phyloP scores from a whole-genome alignment of 1,140 invertebrate genomes.

The Penaeus chinensis region DNA sequence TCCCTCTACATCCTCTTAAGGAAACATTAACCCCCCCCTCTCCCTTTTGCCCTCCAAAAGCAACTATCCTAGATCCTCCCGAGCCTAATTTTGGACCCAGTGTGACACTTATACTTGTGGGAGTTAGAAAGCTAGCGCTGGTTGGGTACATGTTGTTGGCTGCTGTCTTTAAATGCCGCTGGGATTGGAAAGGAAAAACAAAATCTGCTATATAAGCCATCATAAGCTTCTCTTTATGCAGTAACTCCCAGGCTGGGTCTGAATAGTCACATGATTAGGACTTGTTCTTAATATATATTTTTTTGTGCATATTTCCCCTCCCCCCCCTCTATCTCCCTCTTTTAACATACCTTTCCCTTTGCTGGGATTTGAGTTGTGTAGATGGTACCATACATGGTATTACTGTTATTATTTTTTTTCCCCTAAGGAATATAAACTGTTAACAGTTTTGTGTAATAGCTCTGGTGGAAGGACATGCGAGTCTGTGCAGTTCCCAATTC shows the following conservation, averaged over 20 bases:
- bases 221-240: constrained; percentile 50
- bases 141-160: constrained; percentile 51
- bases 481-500: constrained; percentile 56
- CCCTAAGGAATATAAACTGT: constrained; percentile 47
- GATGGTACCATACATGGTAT: constrained; percentile 29
- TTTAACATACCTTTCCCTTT: not conserved
- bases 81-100: constrained; percentile 47
- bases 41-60: constrained; percentile 18
- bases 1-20: not conserved
- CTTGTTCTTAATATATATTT: constrained; percentile 4
- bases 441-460: constrained; percentile 57
- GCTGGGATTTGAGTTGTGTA: constrained; percentile 22
- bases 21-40: constrained; percentile 20
- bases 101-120: constrained; percentile 33
- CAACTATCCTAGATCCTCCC: constrained; percentile 11
- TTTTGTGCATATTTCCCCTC: constrained; percentile 40
- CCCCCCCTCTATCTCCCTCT: not conserved
- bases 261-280: constrained; percentile 35
- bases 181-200: constrained; percentile 44
- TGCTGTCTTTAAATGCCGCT: constrained; percentile 40
- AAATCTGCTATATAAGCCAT: constrained; percentile 35
- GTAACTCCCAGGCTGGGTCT: constrained; percentile 47
- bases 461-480: constrained; percentile 48
- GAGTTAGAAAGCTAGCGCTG: constrained; percentile 46
- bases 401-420: constrained; percentile 16